Conservation (phyloP, 2,113 vertebrate species). For the Thamnophis sirtalis region DNA sequence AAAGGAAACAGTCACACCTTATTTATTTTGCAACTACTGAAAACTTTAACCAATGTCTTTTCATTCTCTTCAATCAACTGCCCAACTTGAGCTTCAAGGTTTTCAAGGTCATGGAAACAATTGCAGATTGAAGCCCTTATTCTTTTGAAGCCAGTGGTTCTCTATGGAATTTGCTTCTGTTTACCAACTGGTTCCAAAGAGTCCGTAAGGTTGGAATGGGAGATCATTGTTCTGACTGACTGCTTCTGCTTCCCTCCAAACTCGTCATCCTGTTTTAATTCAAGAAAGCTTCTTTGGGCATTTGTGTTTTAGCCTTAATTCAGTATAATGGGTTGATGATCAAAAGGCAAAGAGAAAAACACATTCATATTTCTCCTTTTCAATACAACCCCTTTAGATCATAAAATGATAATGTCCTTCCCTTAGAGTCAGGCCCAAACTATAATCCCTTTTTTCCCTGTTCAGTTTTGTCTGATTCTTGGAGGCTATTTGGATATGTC, state of each 20-base stretch:
- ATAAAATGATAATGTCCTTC: neutral
- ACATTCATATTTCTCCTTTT: neutral
- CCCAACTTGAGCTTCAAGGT: neutral
- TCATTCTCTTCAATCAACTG: accelerated
- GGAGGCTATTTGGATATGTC: no score
- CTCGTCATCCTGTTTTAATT: neutral
- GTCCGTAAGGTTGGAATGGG: neutral
- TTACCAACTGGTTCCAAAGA: neutral
- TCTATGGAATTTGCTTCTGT: neutral
- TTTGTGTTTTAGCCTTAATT: neutral
- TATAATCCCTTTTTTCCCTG: neutral
- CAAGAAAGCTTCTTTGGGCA: neutral
- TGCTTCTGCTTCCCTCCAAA: neutral
- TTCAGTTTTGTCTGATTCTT: no score
- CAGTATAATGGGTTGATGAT: neutral
- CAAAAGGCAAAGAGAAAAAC: neutral
- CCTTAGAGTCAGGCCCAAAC: neutral
- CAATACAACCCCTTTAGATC: neutral
- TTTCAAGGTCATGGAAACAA: accelerated
- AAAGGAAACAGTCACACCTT: neutral
- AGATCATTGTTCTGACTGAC: neutral
- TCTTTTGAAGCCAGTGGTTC: neutral
- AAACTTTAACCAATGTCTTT: neutral
- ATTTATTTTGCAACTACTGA: neutral
- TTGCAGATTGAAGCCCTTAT: neutral